Percentiles rank a stretch among this genome's conserved stretches.
Evolutionary conservation across 35 echinoderm and acorn worm species (phyloP).

Genomic region (Heliocidaris tuberculata): DNA sequence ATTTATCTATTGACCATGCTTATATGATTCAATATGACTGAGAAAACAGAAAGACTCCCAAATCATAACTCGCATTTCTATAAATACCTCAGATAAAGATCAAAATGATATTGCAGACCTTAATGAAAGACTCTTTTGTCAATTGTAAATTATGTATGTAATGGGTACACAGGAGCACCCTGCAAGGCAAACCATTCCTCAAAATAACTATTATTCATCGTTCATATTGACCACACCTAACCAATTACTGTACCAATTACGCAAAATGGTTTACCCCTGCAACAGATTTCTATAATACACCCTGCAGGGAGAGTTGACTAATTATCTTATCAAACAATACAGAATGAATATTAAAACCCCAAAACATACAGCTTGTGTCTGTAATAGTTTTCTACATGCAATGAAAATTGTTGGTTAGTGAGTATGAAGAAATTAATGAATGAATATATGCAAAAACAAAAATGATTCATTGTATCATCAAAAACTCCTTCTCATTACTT

Average conservation of each 20-base stretch:
- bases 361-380: not conserved
- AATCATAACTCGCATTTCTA: not conserved
- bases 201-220: conserved; percentile 6
- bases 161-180: not conserved
- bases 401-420: not conserved
- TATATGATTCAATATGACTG: not conserved
- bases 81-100: not conserved
- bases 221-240: not conserved
- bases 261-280: not conserved
- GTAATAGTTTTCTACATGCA: not conserved
- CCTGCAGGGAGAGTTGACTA: not conserved
- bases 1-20: not conserved
- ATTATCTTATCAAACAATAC: not conserved
- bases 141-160: not conserved
- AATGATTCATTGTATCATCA: not conserved
- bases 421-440: not conserved
- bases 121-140: not conserved
- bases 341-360: not conserved
- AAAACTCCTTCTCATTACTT: not conserved
- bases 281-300: not conserved
- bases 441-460: not conserved
- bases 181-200: not conserved
- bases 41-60: not conserved
- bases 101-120: not conserved
- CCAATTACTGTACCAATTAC: not conserved